Base-by-base conservation (phyloP, 1,140 invertebrate species). In the Caenorhabditis remanei region DNA sequence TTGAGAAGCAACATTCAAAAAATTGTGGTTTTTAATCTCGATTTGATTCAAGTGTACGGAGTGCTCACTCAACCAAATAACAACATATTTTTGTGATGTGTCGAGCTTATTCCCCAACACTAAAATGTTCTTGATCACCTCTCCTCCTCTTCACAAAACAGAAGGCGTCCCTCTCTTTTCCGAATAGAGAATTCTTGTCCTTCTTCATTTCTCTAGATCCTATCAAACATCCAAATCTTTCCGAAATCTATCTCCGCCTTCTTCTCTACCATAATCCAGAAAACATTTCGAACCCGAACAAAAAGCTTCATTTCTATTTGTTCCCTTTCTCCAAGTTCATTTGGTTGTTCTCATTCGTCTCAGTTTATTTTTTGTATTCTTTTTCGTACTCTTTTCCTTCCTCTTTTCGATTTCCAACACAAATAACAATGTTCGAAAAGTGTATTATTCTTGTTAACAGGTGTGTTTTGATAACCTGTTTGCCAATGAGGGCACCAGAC, bases 61-160 rank as follows among this genome's bases (percentile, higher is more conserved):
- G 71, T 50, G 46, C 32, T 48, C 46, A 79, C n/a, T 79, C 71
- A 50, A 79, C 71, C 7, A 79, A 79, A 50, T 32, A 79, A 53
- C 50, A 53, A 53, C 50, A 53, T 53, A 14, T n/a, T 24, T 53
- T 24, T 14, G 19, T 50, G 71, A 79, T 79, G 71, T 79, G 71
- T 79, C 71, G 43, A 24, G 71, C 71, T 79, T 79, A 79, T 79
- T 46, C 71, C 4, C 5, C 24, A 14, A 1, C 40, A 24, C 21
- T 9, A 32, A 71, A 71, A 79, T 53, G 71, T 79, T n/a, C 71
- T 24, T 79, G 71, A 79, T 79, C 71, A 79, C 11, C 24, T n/a
- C 71, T 14, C 43, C 65, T 40, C 4, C 46, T 43, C n/a, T 79
- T 32, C 65, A 32, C 46, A 71, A 48, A 71, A 48, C 71, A 79